A percentile compares a stretch with the other conserved stretches of the same genome.
Evolutionary conservation across 2,888 invertebrate genomes (phyloP).

Genomic region (Dichetophora obliterata): DNA sequence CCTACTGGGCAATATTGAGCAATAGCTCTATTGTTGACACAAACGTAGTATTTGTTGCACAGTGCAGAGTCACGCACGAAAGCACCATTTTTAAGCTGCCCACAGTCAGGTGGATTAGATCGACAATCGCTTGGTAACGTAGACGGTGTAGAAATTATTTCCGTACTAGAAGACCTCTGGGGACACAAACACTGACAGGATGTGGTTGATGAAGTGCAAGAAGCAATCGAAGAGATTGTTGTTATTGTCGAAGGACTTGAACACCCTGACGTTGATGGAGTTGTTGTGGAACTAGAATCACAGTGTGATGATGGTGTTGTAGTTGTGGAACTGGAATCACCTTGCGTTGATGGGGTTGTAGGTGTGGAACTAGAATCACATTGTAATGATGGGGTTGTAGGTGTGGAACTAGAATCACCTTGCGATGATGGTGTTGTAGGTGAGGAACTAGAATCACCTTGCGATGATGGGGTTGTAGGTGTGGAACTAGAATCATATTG

Average conservation of each 20-base stretch:
- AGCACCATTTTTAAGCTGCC: conserved; percentile 30
- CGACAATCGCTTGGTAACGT: background rate
- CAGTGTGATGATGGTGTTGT: background rate
- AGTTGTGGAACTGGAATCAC: background rate
- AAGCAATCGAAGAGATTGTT: background rate
- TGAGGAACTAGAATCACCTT: too few relatives aligned
- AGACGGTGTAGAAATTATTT: background rate
- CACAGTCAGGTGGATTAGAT: conserved; percentile 30
- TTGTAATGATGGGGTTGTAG: too few relatives aligned
- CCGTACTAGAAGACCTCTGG: too few relatives aligned
- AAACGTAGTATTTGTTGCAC: conserved; percentile 46
- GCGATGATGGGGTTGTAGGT: background rate
- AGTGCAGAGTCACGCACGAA: conserved; percentile 41
- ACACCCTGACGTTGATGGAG: background rate
- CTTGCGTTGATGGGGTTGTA: background rate
- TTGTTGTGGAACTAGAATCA: background rate
- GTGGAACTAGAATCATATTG: background rate
- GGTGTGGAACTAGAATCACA: background rate
- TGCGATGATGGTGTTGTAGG: too few relatives aligned
- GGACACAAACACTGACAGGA: too few relatives aligned
- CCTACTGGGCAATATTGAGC: conserved; percentile 40
- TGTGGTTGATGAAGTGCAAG: too few relatives aligned
- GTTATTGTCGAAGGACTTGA: background rate
- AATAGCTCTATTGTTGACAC: conserved; percentile 41
- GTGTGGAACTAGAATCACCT: too few relatives aligned